A percentile compares a stretch with the other conserved stretches of the same genome.
Evolutionary conservation across 1,140 invertebrate genomes (phyloP).

Genomic region (Pteromalus puparum): DNA sequence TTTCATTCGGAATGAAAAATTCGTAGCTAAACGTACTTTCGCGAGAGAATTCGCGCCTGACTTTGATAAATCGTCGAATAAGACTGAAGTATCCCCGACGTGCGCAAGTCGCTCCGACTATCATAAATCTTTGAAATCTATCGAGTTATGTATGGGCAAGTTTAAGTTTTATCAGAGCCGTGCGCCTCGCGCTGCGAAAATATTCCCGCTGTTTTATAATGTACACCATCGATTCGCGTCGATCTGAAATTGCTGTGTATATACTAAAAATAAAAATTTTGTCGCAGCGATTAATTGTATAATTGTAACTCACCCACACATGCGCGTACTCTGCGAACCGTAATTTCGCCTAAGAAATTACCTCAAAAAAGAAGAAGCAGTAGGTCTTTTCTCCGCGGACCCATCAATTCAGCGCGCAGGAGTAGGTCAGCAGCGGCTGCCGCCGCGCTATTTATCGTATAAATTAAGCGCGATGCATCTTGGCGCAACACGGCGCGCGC

Average conservation of each 20-base stretch:
- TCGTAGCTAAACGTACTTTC: neutral
- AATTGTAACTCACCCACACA: no score
- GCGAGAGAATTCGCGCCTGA: neutral
- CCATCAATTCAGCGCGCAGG: neutral
- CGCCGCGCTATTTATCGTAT: neutral
- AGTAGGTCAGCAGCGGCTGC: neutral
- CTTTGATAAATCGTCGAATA: slow-evolving; percentile 19
- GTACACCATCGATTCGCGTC: no score
- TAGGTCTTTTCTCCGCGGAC: neutral
- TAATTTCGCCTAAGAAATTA: neutral
- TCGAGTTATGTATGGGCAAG: neutral
- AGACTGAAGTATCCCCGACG: neutral
- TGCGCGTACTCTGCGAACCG: neutral
- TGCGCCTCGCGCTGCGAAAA: no score
- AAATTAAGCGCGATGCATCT: neutral
- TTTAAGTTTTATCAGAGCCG: no score
- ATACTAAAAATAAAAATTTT: no score
- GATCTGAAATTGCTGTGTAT: no score
- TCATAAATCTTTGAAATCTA: slow-evolving; percentile 3
- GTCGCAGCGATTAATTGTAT: no score
- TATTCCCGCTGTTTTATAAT: no score
- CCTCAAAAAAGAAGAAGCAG: neutral
- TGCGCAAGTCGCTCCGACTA: neutral
- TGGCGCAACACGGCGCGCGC: no score
- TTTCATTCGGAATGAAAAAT: slow-evolving; percentile 23